Evolutionary conservation across 1,140 invertebrate species (phyloP), one percentile per base, ranked within the genome.

Genomic region (Drosophila ohnishii): DNA sequence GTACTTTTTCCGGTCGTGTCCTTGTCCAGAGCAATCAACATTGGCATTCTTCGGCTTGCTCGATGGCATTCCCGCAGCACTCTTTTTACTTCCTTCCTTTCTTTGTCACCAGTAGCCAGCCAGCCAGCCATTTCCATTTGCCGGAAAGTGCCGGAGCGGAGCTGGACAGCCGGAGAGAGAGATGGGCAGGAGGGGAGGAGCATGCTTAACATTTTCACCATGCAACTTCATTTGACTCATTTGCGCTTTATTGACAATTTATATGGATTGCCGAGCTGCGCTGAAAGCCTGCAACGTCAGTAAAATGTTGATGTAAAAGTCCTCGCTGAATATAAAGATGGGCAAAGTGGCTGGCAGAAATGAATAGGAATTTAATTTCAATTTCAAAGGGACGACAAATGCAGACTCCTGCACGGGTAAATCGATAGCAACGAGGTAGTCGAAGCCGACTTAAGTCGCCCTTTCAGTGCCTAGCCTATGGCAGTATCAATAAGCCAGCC

Each of bases 161-260:
- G 30, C 30, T 34, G 25, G 57, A 5, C 32, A 25, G 34, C 1
- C 34, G 28, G 30, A 22, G 19, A 32, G 19, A 32, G 28, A 25
- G 30, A 37, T 14, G 30, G 39, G 35, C 45, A 58, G 40, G 32
- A 34, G 2, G 32, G 32, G 11, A 14, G 50, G 22, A 28, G 44
- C 25, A 73, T 64, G 47, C 50, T 70, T 79, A 73, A 80, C 66
- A 80, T 75, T 79, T 78, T 67, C 39, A 67, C 19, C 57, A 74
- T 39, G 57, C 60, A 75, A 48, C 55, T 57, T 72, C 35, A 77
- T 70, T 85, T 65, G 30, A 77, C 16, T 66, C 60, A 71, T 78
- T 83, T 61, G 57, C 61, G 47, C 55, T 50, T 76, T 67, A 79
- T 84, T 71, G 71, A 75, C 75, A 71, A 83, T 83, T 83, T 79